Conservation (phyloP, 2,888 invertebrate genomes). For the Pandemis cinnamomeana region DNA sequence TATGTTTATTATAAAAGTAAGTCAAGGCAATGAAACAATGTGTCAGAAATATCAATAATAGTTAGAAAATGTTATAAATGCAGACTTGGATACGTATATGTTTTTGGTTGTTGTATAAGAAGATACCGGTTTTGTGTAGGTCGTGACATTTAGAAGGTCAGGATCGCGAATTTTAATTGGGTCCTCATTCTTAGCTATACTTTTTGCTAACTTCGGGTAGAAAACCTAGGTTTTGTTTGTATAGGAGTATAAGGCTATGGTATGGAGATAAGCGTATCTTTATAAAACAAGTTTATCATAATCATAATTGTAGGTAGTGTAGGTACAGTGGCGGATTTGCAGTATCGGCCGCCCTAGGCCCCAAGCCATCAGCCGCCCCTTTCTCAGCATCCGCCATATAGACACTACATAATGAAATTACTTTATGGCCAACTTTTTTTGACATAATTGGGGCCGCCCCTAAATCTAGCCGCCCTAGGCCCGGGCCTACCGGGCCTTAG, state of each 20-base stretch:
- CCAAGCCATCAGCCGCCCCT: no score
- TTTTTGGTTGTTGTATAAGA: constrained; percentile 15
- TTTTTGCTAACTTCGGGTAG: constrained; percentile 36
- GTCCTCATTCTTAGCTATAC: constrained; percentile 51
- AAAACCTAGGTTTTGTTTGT: constrained; percentile 18
- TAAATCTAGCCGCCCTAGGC: no score
- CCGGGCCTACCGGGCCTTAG: no score
- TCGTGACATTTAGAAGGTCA: constrained; percentile 67
- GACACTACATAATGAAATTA: no score
- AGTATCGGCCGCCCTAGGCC: no score
- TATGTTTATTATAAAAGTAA: no score
- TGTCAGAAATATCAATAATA: background rate
- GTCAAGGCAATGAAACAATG: background rate
- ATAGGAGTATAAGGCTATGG: constrained; percentile 26
- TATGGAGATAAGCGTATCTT: background rate
- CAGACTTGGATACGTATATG: constrained; percentile 15
- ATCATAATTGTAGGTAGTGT: no score
- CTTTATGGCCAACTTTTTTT: no score
- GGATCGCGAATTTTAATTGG: constrained; percentile 55
- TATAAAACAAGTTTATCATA: background rate
- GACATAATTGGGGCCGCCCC: no score
- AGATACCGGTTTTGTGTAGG: constrained; percentile 50
- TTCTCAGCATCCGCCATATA: no score
- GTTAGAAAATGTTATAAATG: background rate
- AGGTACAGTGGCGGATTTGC: no score